Conservation (phyloP, 2,888 invertebrate species). For the Pardosa pseudoannulata region DNA sequence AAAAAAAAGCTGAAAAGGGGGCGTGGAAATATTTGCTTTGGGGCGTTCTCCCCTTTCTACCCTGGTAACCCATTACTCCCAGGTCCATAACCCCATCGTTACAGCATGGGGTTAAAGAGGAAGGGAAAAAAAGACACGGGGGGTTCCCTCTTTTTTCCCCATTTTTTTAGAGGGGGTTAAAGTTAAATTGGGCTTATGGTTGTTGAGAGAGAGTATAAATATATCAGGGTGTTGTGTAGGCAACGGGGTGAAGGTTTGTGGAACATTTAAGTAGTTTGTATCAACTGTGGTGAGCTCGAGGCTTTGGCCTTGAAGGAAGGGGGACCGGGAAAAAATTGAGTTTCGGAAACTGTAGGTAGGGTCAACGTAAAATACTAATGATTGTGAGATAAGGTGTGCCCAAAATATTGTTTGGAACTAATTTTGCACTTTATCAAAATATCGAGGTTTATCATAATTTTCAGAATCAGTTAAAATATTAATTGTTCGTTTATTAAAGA, state of each 20-base stretch:
- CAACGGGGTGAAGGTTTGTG: constrained; percentile 30
- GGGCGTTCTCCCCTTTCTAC: constrained; percentile 27
- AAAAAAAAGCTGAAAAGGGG: constrained; percentile 39
- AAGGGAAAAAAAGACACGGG: constrained; percentile 12
- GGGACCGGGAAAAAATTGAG: neutral
- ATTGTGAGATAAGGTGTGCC: too few relatives aligned
- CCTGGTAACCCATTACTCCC: constrained; percentile 49
- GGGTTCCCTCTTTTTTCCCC: too few relatives aligned
- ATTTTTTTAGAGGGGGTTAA: constrained; percentile 15
- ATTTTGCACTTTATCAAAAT: too few relatives aligned
- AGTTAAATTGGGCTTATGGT: constrained; percentile 48
- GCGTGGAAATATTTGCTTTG: constrained; percentile 64
- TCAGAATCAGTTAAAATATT: too few relatives aligned
- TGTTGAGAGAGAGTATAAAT: constrained; percentile 11
- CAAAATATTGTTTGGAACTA: too few relatives aligned
- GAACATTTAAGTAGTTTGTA: constrained; percentile 27
- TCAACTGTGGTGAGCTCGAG: constrained; percentile 2
- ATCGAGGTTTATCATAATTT: too few relatives aligned
- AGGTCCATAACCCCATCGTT: constrained; percentile 64
- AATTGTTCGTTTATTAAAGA: too few relatives aligned
- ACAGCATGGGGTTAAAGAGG: constrained; percentile 28
- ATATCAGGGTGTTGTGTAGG: constrained; percentile 7
- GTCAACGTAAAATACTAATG: too few relatives aligned
- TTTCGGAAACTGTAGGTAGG: neutral
- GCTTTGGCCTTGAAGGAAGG: constrained; percentile 17